Evolutionary conservation across 2,113 vertebrate species (phyloP), one percentile per base, ranked within the genome.

Genomic region (Eidolon helvum): DNA sequence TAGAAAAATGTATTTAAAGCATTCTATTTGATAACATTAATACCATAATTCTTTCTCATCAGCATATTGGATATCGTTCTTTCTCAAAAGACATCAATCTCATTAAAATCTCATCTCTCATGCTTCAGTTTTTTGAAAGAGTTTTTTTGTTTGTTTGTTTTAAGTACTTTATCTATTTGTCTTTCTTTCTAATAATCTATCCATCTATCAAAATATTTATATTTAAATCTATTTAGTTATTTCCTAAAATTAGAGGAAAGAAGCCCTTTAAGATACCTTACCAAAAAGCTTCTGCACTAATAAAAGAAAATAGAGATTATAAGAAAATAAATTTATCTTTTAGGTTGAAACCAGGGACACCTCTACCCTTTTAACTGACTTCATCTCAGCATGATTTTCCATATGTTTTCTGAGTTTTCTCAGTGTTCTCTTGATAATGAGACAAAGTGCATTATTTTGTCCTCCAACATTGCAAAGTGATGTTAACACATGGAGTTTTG

Each of bases 401-500:
- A 50, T 87, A 38, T 22, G n/a, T 22, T 95, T 94, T 57, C 97
- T 85, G 96, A 91, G 69, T 97, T 93, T 97, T 91, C 83, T 78
- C 68, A 10, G 9, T 57, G 5, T 94, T 96, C 72, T 93, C 97
- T 90, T 96, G 69, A 75, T 95, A 98, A 94, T 74, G 72, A 96
- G 43, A 91, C 63, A 71, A 91, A 94, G 72, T 96, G 35, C 88
- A 89, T 75, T 94, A 63, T 96, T 97, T 96, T 97, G 95, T 98
- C 79, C 69, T 94, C 80, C 53, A 19, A 61, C 94, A 75, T 92
- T 97, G 69, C 59, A 55, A 57, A 96, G 40, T 0, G 65, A 90
- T 96, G 75, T 91, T 97, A 96, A 97, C 69, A 55, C 68, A 96
- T 84, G 83, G 79, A 83, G 8, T 97, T 98, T 98, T 97, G 79